Percentiles rank a stretch among this genome's conserved stretches.
phyloP scores from a whole-genome alignment of 2,113 vertebrate genomes.

The Periophthalmodon schlosseri region DNA sequence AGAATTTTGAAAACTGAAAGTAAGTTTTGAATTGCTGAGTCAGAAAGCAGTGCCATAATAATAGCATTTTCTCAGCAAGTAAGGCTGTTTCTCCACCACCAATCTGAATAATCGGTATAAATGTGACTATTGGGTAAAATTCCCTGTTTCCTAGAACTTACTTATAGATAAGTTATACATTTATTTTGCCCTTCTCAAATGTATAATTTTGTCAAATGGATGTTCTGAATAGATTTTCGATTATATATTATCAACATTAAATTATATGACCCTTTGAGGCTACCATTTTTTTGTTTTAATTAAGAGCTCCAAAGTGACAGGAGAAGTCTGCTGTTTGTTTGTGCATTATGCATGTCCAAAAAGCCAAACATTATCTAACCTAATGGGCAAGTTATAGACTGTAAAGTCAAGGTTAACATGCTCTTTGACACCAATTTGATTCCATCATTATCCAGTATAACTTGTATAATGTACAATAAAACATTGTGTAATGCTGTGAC shows the following conservation, averaged over 20 bases:
- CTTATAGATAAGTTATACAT: too few species aligned
- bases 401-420: not conserved
- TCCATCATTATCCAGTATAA: not conserved
- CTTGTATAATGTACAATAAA: not conserved
- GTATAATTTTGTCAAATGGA: not conserved
- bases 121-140: not conserved
- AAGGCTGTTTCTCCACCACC: not conserved
- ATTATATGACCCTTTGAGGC: not conserved
- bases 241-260: not conserved
- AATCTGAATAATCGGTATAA: not conserved
- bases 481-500: not conserved
- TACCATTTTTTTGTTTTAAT: not conserved
- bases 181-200: too few species aligned
- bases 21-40: slow-evolving; percentile 47
- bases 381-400: not conserved
- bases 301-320: not conserved
- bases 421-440: not conserved
- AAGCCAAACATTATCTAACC: not conserved
- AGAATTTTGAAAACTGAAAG: slow-evolving; percentile 29
- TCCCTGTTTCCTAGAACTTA: not conserved
- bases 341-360: not conserved
- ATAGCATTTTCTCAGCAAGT: slow-evolving; percentile 18
- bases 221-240: not conserved
- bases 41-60: slow-evolving; percentile 11
- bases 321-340: not conserved